Conservation (phyloP, 2,888 invertebrate genomes). For the Cybosia mesomella region DNA sequence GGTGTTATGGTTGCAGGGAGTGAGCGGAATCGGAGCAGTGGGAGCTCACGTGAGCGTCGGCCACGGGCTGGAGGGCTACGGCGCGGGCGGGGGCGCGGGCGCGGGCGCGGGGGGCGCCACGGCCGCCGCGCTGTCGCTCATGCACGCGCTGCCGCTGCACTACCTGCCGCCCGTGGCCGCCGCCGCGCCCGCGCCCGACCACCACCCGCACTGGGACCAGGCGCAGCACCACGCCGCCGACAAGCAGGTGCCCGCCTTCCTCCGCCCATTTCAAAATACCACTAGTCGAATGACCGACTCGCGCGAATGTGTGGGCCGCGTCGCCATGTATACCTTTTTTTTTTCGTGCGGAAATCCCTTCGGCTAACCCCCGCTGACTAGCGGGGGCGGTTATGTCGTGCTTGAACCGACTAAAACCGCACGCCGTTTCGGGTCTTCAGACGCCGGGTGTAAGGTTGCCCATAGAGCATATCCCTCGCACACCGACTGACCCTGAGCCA, state of each 20-base stretch:
- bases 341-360: no score
- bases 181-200: slow-evolving; percentile 60
- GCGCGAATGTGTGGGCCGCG: no score
- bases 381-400: no score
- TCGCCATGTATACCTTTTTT: no score
- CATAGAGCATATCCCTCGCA: no score
- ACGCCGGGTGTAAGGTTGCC: no score
- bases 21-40: slow-evolving; percentile 56
- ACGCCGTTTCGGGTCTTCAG: no score
- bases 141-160: slow-evolving; percentile 82
- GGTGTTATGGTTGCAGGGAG: slow-evolving; percentile 45
- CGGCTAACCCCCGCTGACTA: no score
- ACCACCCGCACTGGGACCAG: slow-evolving; percentile 73
- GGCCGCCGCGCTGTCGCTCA: slow-evolving; percentile 73
- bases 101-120: slow-evolving; percentile 58
- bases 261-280: not conserved
- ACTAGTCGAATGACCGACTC: no score
- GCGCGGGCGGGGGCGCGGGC: slow-evolving; percentile 34
- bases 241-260: slow-evolving; percentile 63
- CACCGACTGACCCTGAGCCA: no score
- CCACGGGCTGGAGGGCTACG: slow-evolving; percentile 41
- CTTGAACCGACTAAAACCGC: no score
- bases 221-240: slow-evolving; percentile 67
- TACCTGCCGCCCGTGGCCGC: slow-evolving; percentile 74
- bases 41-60: slow-evolving; percentile 42